Evolutionary conservation across 2,113 vertebrate genomes (phyloP).

Genomic region (Jaculus jaculus): DNA sequence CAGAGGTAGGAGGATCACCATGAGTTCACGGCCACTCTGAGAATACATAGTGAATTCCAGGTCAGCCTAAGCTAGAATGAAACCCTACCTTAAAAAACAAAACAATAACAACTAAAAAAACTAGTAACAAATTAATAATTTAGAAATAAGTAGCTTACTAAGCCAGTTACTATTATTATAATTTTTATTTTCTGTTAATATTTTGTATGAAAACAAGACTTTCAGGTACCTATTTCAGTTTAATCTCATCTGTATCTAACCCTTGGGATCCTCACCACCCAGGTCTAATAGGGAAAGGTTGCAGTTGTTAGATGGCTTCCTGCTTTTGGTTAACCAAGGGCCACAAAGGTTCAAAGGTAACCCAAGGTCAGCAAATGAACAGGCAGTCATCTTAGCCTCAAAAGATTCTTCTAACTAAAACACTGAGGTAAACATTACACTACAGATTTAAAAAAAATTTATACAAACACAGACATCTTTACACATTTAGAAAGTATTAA

Average conservation of each 20-base stretch:
- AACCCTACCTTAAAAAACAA: no score
- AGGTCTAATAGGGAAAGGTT: slow-evolving; percentile 94
- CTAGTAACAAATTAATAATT: slow-evolving; percentile 75
- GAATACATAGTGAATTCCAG: no score
- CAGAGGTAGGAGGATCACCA: no score
- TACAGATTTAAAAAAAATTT: slow-evolving; percentile 84
- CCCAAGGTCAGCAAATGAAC: slow-evolving; percentile 98
- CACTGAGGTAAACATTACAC: slow-evolving; percentile 94
- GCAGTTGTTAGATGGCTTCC: slow-evolving; percentile 96
- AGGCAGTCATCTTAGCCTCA: slow-evolving; percentile 94
- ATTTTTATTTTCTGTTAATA: slow-evolving; percentile 88
- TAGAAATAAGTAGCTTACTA: slow-evolving; percentile 82
- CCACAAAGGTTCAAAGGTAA: slow-evolving; percentile 97
- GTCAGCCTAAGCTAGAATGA: no score
- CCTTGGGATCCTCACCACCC: slow-evolving; percentile 97
- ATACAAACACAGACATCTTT: slow-evolving; percentile 82
- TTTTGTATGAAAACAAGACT: slow-evolving; percentile 85
- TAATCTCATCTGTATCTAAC: slow-evolving; percentile 97
- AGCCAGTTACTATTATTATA: slow-evolving; percentile 85
- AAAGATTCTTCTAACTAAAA: slow-evolving; percentile 99
- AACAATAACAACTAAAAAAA: neutral
- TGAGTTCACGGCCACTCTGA: no score
- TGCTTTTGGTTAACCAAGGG: slow-evolving; percentile 95
- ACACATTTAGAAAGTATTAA: slow-evolving; percentile 81
- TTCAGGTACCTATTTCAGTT: slow-evolving; percentile 95